Percentiles rank a stretch among this genome's conserved stretches.
phyloP scores from a whole-genome alignment of 2,113 vertebrate genomes.

The Petrocephalus microphthalmus region DNA sequence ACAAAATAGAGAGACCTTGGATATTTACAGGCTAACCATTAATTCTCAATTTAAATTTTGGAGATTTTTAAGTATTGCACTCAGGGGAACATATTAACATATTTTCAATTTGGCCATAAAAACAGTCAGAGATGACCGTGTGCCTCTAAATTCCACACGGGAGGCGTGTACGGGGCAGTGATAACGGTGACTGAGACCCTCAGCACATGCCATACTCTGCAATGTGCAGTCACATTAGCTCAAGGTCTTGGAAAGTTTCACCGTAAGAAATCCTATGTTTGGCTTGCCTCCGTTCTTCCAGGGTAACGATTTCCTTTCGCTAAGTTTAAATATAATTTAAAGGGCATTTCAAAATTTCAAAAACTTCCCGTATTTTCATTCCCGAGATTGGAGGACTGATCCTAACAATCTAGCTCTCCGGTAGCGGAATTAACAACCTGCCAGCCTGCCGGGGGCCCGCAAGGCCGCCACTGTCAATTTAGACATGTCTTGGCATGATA shows the following conservation, averaged over 20 bases:
- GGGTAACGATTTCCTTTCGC: neutral
- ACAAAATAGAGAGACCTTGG: neutral
- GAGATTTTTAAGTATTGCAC: neutral
- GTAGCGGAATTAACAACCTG: neutral
- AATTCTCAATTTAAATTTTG: neutral
- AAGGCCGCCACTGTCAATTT: neutral
- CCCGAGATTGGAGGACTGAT: neutral
- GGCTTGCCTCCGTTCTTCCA: neutral
- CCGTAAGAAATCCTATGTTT: neutral
- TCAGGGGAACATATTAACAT: conserved; percentile 7
- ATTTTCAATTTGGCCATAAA: conserved; percentile 17
- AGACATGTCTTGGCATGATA: neutral
- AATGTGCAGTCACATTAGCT: neutral
- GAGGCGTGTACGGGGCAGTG: neutral
- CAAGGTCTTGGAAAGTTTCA: neutral
- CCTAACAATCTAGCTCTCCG: neutral
- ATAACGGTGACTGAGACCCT: neutral
- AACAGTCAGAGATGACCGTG: neutral
- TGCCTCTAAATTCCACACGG: neutral
- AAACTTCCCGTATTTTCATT: neutral
- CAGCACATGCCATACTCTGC: conserved; percentile 8
- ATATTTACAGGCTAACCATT: conserved; percentile 8
- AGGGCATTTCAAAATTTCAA: conserved; percentile 4
- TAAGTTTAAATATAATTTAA: neutral
- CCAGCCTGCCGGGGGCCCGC: neutral